Conservation (phyloP, 2,797 vertebrate genomes). For the Brotula barbata region DNA sequence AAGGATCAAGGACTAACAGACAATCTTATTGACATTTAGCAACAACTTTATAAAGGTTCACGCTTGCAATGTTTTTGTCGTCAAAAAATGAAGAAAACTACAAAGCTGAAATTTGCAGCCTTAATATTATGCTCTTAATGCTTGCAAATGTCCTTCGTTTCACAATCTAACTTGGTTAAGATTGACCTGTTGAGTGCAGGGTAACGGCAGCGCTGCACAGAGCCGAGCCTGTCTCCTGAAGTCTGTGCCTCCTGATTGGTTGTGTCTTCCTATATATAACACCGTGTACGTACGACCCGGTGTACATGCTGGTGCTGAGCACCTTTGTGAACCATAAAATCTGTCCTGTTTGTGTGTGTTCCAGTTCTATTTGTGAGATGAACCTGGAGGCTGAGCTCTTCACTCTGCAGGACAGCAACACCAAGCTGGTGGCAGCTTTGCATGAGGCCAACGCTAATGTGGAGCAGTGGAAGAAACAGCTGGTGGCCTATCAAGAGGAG, state of each 20-base stretch:
- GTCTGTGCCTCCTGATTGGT: too few relatives aligned
- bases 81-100: too few relatives aligned
- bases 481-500: conserved; percentile 90
- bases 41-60: background rate
- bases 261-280: too few relatives aligned
- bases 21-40: conserved; percentile 1
- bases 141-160: background rate
- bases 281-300: too few relatives aligned
- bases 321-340: too few relatives aligned
- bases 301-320: too few relatives aligned
- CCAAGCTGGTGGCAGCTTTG: conserved; percentile 88
- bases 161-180: background rate
- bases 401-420: conserved; percentile 95
- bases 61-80: too few relatives aligned
- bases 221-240: too few relatives aligned
- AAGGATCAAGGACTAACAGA: conserved; percentile 19
- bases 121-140: background rate
- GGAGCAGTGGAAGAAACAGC: conserved; percentile 96
- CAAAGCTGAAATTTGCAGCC: too few relatives aligned
- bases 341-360: conserved; percentile 23
- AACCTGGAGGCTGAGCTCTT: conserved; percentile 96
- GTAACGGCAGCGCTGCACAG: too few relatives aligned
- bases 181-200: background rate
- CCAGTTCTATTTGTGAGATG: conserved; percentile 93
- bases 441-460: conserved; percentile 92